A percentile compares a stretch with the other conserved stretches of the same genome.
These are phyloP conservation scores for Bombus confusus DNA, from an alignment of 1,140 invertebrate genomes.

Conservation along the genomic window DNA sequence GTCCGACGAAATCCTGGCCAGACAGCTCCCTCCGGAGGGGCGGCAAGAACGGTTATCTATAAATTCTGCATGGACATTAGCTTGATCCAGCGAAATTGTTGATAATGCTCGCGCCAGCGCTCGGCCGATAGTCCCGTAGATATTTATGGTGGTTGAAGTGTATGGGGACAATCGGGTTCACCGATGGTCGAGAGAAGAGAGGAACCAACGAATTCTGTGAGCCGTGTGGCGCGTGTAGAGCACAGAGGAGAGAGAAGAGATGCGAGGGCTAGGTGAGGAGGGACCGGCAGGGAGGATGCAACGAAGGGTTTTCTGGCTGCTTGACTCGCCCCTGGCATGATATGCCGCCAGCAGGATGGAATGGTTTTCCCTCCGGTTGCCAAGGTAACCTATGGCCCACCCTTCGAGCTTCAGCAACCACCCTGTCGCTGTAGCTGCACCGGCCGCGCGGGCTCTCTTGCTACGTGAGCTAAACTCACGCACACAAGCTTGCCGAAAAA, in stretches of 20 bases:
- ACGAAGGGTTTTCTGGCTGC: conserved; percentile 73
- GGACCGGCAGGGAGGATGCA: conserved; percentile 60
- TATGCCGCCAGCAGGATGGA: conserved; percentile 79
- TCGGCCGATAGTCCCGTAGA: conserved; percentile 40
- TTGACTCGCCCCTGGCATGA: conserved; percentile 68
- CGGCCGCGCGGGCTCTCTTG: neutral
- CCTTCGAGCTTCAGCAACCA: conserved; percentile 69
- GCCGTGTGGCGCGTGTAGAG: neutral
- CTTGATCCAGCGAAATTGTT: conserved; percentile 56
- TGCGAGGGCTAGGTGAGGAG: neutral
- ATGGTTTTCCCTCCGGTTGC: conserved; percentile 80
- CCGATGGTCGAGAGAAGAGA: conserved; percentile 36
- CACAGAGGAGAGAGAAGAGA: neutral
- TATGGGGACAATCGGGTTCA: neutral
- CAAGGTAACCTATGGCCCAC: conserved; percentile 80
- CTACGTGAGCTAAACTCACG: conserved; percentile 53
- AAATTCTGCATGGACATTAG: conserved; percentile 60
- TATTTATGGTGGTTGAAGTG: conserved; percentile 65
- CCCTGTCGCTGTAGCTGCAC: conserved; percentile 59
- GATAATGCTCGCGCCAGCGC: conserved; percentile 60
- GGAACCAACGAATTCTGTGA: conserved; percentile 13
- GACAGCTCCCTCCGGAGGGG: neutral
- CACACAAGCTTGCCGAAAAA: conserved; percentile 49
- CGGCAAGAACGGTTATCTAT: conserved; percentile 33
- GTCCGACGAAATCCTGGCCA: neutral